Base-by-base conservation (phyloP, 2,113 vertebrate species). In the Bungarus multicinctus region DNA sequence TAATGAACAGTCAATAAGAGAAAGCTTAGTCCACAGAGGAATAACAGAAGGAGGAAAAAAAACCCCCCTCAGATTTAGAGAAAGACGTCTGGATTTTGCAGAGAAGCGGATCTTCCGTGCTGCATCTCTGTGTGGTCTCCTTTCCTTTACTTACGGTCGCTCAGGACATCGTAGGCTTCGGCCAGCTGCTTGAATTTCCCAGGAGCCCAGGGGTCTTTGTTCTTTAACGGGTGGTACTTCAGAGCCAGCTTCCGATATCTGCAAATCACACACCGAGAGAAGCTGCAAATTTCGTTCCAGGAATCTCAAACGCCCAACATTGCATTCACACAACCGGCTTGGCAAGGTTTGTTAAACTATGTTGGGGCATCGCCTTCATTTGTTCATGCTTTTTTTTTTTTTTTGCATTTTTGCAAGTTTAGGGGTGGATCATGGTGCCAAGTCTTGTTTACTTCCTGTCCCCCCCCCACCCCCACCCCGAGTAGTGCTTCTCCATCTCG, bases 131-230 rank as follows among this genome's bases (percentile, higher is more conserved):
- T 27, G 3, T 6, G 1, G 58, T 22, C 12, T 11, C 3, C 18
- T 47, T 2, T 20, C 34, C 74, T 81, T 52, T 91, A 97, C 98
- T 99, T 94, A 99, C 99, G 98, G 97, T 99, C 98, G 16, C 99
- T 99, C 90, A 99, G 96, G 60, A 99, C 98, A 3, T 99, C 99
- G 5, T 99, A 99, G 60, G 99, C 99, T 95, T 99, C 99, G 0
- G 98, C 98, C 90, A 99, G 97, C 89, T 98, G 97, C 39, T 54
- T 93, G 97, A 99, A 99, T 14, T 57, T 98, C 90, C 98, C 97
- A 0, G 3, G n/a, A 0, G 97, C 97, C 89, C 96, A 94, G 0
- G 96, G 88, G 1, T 98, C 97, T 9, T 2, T 53, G 94, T 98
- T 98, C 90, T 95, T 98, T 14, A 97, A 25, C 0, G 99, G 98